Base-by-base conservation (phyloP, 2,797 vertebrate genomes). In the Telmatherina bonti region DNA sequence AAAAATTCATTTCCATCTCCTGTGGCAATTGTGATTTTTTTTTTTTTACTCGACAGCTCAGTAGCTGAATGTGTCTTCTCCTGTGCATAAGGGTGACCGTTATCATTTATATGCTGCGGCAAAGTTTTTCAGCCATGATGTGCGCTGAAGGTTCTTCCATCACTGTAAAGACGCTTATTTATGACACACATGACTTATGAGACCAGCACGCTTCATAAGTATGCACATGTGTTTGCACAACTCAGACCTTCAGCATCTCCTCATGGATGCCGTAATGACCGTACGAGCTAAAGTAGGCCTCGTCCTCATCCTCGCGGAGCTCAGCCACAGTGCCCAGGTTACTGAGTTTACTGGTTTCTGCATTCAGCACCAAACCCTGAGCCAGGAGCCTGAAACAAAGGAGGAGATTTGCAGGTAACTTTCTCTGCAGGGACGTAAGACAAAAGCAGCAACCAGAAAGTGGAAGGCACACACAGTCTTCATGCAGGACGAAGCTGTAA, bases 181-280 rank as follows among this genome's bases (percentile, higher is more conserved):
- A 52, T 36, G 62, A 3, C 35, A 49, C 75, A n/a, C 31, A 38
- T 6, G 35, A 70, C 41, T 71, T 60, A 79, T 69, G 72, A 62
- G 35, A 72, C 45, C 67, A 41, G 41, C 67, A 56, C 63, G 62
- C 51, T 58, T 29, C 27, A 56, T 74, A 56, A 9, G 16, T 22
- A 52, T 51, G 62, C 62, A 13, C 53, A 52, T 54, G 22, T 63
- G 9, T 62, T 15, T 62, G 64, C 22, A n/a, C 15, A 43, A 53
- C 60, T 79, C 96, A 91, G 90, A 99, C 98, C 97, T 99, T 99
- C 53, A 99, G 94, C 98, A 99, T 99, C 91, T 99, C 97, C 82
- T 99, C 95, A 0, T 99, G 98, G 89, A 99, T 99, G 87, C 96
- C 93, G 76, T 96, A 95, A 89, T 99, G 97, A 67, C 97, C 96